Evolutionary conservation across 2,888 invertebrate genomes (phyloP), one percentile per base, ranked within the genome.

Genomic region (Sarcophaga carnaria): DNA sequence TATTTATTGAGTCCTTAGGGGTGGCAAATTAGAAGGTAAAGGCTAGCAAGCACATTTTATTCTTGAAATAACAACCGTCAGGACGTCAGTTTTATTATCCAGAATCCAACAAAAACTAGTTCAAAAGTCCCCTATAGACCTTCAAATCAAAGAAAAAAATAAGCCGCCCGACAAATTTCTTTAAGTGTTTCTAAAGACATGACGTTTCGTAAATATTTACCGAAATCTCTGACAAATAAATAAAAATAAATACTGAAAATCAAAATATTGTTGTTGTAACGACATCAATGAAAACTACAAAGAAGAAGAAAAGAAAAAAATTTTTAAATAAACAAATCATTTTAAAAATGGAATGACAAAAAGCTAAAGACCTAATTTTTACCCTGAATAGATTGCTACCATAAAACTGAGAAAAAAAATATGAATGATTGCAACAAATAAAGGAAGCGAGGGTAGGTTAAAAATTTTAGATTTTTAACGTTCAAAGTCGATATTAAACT

Each of bases 221-320:
- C 87, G 71, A 87, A 84, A 87, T 87, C 87, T 80, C 11, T 84
- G 84, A 82, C 87, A 84, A 64, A 82, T 74, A 22, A 54, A 66
- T 5, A 20, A 49, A 70, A n/a, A 72, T 25, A 72, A 59, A n/a
- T 59, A 10, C 22, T 17, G 3, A 20, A 22, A 20, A n/a, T 22
- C 10, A n/a, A 20, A n/a, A 62, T 22, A 8, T 62, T n/a, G n/a
- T 22, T 45, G 11, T 63, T 54, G 54, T 17, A 54, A 54, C 12
- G 27, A 54, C 63, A 27, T 25, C 25, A 8, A 37, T 64, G 37
- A 47, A 62, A 69, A 25, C 8, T 37, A 37, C 11, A 22, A 67
- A 49, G 3, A 63, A 22, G 49, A 67, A 27, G 20, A 49, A 17
- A 54, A 70, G 27, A 47, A 17, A 75, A 70, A 63, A 47, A 3